Evolutionary conservation across 53 echinoderm and acorn worm genomes (phyloP), one percentile per base, ranked within the genome.

Genomic region (Arbacia lixula): DNA sequence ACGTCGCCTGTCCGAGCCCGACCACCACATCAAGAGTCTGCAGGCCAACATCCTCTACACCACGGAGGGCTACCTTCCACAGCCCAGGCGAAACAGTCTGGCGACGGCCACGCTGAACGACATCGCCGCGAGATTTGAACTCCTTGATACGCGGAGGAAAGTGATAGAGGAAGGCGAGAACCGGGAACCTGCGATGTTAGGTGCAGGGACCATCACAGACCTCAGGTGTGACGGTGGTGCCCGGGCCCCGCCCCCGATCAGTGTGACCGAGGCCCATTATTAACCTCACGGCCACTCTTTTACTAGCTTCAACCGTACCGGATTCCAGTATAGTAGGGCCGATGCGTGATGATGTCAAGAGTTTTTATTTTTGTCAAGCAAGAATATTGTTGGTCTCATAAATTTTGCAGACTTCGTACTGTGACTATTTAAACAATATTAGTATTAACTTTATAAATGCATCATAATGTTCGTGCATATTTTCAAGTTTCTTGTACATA

Each of bases 61-160:
- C 30, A 81, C 82, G 4, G 82, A 81, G 33, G 52, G 63, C 19
- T 63, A 46, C 46, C 63, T 81, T 34, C 82, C 82, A 19, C 82
- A 81, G 29, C 91, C 91, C 27, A 54, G 87, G 41, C 63, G 91
- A 20, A 91, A 91, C 60, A 91, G 91, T 34, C 64, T 91, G 53
- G 87, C 83, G 49, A 82, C 84, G 14, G 32, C 87, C 5, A 91
- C 91, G 6, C 66, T 91, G 26, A 86, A 87, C 49, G 91, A 91
- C 35, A 66, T 91, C 25, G 73, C 84, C 12, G 68, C 87, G 53
- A 84, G 87, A 32, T 91, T 87, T 38, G 87, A 91, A 76, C 84
- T 91, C 2, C 78, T 91, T 3, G 84, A 87, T 41, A 74, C 87
- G 0, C 84, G 91, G 32, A 84, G 66, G 61, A 66, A 51, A 39